These are phyloP conservation scores for Alfaro cultratus DNA, from an alignment of 2,797 vertebrate genomes.

Conservation along the genomic window DNA sequence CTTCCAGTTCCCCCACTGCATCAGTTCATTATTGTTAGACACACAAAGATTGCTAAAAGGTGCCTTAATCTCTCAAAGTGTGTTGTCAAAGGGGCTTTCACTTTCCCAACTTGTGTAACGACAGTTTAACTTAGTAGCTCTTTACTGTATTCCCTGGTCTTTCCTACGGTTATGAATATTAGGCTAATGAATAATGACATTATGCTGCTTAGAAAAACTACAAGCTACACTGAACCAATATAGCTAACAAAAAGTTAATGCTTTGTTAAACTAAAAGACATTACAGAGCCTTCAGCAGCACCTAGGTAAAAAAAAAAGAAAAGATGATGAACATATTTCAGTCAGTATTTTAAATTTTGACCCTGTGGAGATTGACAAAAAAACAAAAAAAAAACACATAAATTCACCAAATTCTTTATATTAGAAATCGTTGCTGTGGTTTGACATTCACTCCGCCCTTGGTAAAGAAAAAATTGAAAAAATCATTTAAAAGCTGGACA, in stretches of 20 bases:
- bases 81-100: background rate
- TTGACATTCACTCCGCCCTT: background rate
- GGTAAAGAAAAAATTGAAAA: background rate
- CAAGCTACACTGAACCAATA: background rate
- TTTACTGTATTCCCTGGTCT: background rate
- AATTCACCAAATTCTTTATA: background rate
- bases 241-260: background rate
- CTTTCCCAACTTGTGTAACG: background rate
- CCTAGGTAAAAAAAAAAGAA: background rate
- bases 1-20: background rate
- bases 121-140: background rate
- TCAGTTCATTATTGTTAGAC: background rate
- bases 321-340: background rate
- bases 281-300: background rate
- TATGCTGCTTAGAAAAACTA: background rate
- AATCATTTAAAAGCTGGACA: background rate
- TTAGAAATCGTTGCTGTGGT: background rate
- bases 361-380: background rate
- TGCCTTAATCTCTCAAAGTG: background rate
- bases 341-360: background rate
- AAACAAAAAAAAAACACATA: background rate
- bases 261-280: background rate
- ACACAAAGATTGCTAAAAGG: background rate
- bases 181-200: background rate
- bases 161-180: background rate